Evolutionary conservation across 2,113 vertebrate genomes (phyloP), one percentile per base, ranked within the genome.

Genomic region (Paramisgurnus dabryanus): DNA sequence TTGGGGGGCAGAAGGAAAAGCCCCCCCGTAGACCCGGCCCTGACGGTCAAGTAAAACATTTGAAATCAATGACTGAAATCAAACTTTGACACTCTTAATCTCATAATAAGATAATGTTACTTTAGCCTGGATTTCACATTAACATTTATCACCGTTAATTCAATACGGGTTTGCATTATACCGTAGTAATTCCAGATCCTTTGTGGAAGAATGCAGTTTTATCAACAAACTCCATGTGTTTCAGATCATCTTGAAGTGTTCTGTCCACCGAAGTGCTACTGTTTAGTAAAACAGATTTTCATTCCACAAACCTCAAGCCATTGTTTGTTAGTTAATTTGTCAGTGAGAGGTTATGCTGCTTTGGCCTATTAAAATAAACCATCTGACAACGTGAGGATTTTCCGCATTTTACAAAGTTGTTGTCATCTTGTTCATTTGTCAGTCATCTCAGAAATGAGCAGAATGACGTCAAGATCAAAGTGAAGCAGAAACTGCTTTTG

Each of bases 241-340:
- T 82, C 66, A 70, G 80, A 64, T 82, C 80, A 82, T 18, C 43
- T 70, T 49, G 15, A 65, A 77, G 58, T 82, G 57, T 65, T 67
- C 39, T 81, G 74, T 71, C 73, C 64, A 70, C 67, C 12, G 18
- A 70, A 43, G 45, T 57, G 47, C 39, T 77, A 41, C 80, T n/a
- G 67, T 64, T 76, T 70, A 77, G 60, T 34, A 68, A 81, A 76
- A 49, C 18, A 41, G 39, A 64, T 71, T 80, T 80, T 27, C 65
- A 57, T 64, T 49, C 41, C 15, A 15, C 39, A 71, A 63, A 72
- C 18, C 60, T 77, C 10, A 9, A 67, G 65, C 40, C 40, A 55
- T 50, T 18, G 43, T 70, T 66, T 47, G 74, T 82, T 57, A 64
- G 60, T 27, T 64, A 11, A 13, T 45, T 81, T 27, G n/a, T 81